Conservation (phyloP, 2,888 invertebrate genomes). For the Catonia carolina region DNA sequence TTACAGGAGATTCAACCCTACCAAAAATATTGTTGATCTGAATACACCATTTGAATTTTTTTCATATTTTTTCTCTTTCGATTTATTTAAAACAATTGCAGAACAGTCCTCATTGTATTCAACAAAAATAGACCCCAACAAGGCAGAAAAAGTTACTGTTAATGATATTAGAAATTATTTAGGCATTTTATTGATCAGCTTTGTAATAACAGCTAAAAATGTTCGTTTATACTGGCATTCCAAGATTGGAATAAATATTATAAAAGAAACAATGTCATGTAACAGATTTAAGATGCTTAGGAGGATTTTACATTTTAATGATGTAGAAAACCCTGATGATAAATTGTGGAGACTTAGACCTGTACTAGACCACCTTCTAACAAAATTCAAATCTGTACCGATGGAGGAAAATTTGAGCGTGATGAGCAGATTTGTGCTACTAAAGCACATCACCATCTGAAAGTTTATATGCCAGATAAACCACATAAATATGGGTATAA, state of each 20-base stretch:
- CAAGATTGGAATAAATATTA: constrained; percentile 3
- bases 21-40: constrained; percentile 5
- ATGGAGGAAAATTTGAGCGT: background rate
- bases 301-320: constrained; percentile 1
- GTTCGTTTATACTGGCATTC: constrained; percentile 12
- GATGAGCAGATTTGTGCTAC: constrained; percentile 13
- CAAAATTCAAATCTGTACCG: constrained; percentile 8
- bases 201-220: constrained; percentile 9
- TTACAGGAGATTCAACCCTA: constrained; percentile 6
- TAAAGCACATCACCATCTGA: constrained; percentile 31
- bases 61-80: constrained; percentile 5
- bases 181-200: constrained; percentile 7
- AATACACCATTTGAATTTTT: constrained; percentile 10
- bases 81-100: constrained; percentile 6
- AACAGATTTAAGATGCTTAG: constrained; percentile 11
- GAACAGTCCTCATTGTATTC: constrained; percentile 9
- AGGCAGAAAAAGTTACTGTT: constrained; percentile 2
- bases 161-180: constrained; percentile 13
- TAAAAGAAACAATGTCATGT: constrained; percentile 5
- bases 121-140: constrained; percentile 1
- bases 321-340: background rate
- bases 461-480: constrained; percentile 39
- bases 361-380: background rate
- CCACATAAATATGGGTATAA: constrained; percentile 39
- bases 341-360: background rate